phyloP scores from a whole-genome alignment of 2,113 vertebrate genomes.

The Rostratula benghalensis region DNA sequence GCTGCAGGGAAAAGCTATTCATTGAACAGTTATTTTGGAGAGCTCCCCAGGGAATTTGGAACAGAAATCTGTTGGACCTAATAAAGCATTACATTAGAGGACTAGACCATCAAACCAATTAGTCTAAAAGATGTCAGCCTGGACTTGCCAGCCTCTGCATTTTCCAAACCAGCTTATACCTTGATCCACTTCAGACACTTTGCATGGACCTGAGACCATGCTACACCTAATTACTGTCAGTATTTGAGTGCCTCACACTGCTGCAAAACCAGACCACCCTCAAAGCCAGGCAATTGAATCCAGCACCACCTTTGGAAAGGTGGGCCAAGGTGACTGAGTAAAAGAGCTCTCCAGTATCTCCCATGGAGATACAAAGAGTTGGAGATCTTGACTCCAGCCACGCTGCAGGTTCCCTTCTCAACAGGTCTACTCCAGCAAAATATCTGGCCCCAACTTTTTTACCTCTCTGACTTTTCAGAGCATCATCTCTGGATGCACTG shows the following conservation, averaged over 20 bases:
- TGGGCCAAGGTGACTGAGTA: neutral
- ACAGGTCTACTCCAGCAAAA: neutral
- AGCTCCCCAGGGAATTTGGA: conserved; percentile 30
- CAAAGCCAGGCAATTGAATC: neutral
- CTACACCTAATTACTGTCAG: fast-evolving
- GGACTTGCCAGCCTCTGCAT: neutral
- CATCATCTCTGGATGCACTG: neutral
- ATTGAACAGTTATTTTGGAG: conserved; percentile 24
- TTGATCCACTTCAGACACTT: neutral
- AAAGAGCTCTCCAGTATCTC: neutral
- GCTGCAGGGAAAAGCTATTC: conserved; percentile 24
- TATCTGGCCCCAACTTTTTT: neutral
- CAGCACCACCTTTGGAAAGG: neutral
- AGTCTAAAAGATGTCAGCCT: conserved; percentile 13
- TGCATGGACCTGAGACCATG: neutral
- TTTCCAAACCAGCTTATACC: neutral
- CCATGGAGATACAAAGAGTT: neutral
- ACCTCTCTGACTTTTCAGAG: neutral
- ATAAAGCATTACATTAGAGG: conserved; percentile 27
- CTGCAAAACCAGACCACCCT: neutral
- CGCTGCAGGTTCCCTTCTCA: neutral
- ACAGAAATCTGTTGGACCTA: conserved; percentile 22
- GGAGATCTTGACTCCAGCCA: neutral
- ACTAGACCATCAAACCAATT: neutral
- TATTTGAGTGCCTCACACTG: neutral